Evolutionary conservation across 2,113 vertebrate species (phyloP).

Genomic region (Rhegmatorhina hoffmannsi): DNA sequence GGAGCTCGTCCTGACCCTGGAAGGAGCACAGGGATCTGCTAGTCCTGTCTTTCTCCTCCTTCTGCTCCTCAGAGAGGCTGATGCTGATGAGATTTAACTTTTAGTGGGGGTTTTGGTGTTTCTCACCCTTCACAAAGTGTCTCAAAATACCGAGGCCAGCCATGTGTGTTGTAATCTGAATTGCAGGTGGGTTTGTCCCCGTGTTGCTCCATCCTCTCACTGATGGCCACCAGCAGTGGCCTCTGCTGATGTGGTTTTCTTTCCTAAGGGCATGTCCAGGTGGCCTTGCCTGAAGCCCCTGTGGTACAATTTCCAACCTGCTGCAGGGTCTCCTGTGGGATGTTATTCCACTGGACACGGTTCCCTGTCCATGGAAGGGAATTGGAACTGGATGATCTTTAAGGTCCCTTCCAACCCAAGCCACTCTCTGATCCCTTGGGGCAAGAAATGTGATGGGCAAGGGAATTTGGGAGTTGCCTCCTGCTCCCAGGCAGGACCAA

Average conservation of each 20-base stretch:
- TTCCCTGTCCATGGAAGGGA: rapidly evolving
- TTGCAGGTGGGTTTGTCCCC: rapidly evolving
- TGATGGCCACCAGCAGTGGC: rapidly evolving
- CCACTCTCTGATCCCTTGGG: background rate
- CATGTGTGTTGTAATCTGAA: background rate
- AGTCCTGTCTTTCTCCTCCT: background rate
- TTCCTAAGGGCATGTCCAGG: rapidly evolving
- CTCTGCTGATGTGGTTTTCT: background rate
- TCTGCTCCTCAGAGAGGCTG: background rate
- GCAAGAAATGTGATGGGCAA: background rate
- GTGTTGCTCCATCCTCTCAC: rapidly evolving
- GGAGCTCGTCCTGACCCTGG: background rate
- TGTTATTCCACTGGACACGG: background rate
- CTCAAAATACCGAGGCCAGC: background rate
- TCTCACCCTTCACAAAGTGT: background rate
- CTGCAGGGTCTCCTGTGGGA: background rate
- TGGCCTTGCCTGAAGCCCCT: rapidly evolving
- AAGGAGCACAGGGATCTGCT: background rate
- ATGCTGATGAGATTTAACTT: background rate
- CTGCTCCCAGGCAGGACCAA: background rate
- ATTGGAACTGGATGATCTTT: background rate
- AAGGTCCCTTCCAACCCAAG: background rate
- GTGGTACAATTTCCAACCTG: background rate
- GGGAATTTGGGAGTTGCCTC: background rate
- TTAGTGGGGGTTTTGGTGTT: rapidly evolving